These are phyloP conservation scores for Elgaria multicarinata DNA, from an alignment of 2,113 vertebrate species.

Conservation along the genomic window DNA sequence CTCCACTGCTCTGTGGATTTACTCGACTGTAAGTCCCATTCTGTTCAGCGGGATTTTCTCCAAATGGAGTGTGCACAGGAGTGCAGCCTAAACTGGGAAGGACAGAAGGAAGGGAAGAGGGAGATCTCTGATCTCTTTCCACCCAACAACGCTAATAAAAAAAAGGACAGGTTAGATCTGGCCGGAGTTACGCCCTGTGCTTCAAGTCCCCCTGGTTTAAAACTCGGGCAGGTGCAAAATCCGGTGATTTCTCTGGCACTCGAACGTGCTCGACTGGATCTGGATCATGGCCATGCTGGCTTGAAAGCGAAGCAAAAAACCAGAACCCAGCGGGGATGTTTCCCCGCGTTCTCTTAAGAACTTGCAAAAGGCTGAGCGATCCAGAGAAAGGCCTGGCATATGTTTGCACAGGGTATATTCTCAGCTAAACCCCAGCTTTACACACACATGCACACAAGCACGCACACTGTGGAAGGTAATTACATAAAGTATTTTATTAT, in stretches of 20 bases:
- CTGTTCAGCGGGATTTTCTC: not conserved
- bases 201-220: not conserved
- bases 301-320: not conserved
- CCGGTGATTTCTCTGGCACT: not conserved
- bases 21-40: not conserved
- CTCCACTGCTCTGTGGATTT: not conserved
- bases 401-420: not conserved
- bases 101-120: no score
- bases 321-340: slow-evolving; percentile 6
- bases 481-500: slow-evolving; percentile 75
- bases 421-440: accelerated
- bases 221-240: not conserved
- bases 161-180: no score
- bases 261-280: not conserved
- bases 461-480: slow-evolving; percentile 40
- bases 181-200: not conserved
- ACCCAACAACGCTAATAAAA: no score
- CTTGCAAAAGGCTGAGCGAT: not conserved
- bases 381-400: not conserved
- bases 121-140: no score
- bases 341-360: slow-evolving; percentile 13
- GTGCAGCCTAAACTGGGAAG: not conserved
- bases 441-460: slow-evolving; percentile 6
- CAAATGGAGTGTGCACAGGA: not conserved
- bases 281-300: not conserved